These are phyloP conservation scores for Chaetodon auriga DNA, from an alignment of 2,113 vertebrate genomes.

Conservation along the genomic window DNA sequence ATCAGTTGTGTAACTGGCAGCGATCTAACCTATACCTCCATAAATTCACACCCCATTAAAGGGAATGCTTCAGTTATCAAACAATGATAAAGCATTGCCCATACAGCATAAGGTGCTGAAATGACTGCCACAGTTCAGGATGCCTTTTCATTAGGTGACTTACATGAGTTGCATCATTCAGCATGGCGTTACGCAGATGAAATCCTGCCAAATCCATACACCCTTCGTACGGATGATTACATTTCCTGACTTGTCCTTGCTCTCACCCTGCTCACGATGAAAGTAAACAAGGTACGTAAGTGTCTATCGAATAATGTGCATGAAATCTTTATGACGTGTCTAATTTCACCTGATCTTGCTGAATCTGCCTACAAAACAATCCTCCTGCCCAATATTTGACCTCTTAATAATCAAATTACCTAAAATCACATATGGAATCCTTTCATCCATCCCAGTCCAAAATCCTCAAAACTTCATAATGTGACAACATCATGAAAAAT, in stretches of 20 bases:
- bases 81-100: slow-evolving; percentile 12
- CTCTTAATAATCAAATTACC: too few relatives aligned
- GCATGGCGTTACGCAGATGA: slow-evolving; percentile 19
- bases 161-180: neutral
- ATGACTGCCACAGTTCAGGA: neutral
- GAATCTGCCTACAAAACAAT: neutral
- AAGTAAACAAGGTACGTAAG: slow-evolving; percentile 2
- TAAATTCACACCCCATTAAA: slow-evolving; percentile 8
- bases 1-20: neutral
- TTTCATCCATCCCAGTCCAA: neutral
- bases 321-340: neutral
- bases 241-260: slow-evolving; percentile 37
- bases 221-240: slow-evolving; percentile 18
- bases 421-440: neutral
- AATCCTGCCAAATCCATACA: neutral
- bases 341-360: neutral
- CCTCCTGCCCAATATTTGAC: neutral
- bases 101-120: neutral
- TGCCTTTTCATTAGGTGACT: slow-evolving; percentile 25
- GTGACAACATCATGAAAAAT: neutral
- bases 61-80: neutral
- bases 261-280: slow-evolving; percentile 32
- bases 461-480: neutral
- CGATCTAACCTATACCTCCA: neutral
- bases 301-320: neutral